Percentiles rank a stretch among this genome's conserved stretches.
These are phyloP conservation scores for Chelon auratus DNA, from an alignment of 2,797 vertebrate genomes.

Conservation along the genomic window DNA sequence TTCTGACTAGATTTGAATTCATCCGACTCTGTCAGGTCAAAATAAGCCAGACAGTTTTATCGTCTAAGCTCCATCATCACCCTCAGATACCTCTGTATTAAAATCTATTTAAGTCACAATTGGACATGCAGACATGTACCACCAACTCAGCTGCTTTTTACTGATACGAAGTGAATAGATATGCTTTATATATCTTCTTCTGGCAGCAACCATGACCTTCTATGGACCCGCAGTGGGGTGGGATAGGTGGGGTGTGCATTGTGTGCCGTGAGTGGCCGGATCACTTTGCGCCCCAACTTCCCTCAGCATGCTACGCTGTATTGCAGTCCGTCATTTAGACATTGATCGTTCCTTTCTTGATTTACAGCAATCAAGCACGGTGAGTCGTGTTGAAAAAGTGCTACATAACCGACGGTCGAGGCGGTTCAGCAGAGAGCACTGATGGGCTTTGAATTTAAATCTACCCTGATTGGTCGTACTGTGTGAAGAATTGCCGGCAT, in stretches of 20 bases:
- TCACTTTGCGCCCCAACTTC: conserved; percentile 48
- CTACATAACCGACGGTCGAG: background rate
- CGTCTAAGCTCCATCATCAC: too few species aligned
- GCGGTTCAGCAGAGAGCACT: background rate
- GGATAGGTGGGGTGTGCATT: conserved; percentile 3
- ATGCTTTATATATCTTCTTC: too few species aligned
- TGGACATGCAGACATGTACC: too few species aligned
- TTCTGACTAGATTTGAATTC: too few species aligned
- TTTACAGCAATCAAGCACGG: conserved; percentile 72
- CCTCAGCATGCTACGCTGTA: conserved; percentile 48
- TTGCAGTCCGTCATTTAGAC: conserved; percentile 52
- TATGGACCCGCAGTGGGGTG: too few species aligned
- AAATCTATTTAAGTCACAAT: too few species aligned
- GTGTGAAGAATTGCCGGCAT: conserved; percentile 36
- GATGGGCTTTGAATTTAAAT: conserved; percentile 50
- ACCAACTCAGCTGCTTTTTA: too few species aligned
- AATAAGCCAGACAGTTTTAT: too few species aligned
- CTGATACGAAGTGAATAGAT: too few species aligned
- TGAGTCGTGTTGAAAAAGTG: conserved; percentile 26
- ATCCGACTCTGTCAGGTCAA: too few species aligned
- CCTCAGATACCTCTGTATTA: too few species aligned
- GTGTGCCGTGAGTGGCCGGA: conserved; percentile 18
- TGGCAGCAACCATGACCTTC: too few species aligned
- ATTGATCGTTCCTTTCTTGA: conserved; percentile 69
- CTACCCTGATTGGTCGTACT: conserved; percentile 40